Percentiles rank a stretch among this genome's conserved stretches.
Evolutionary conservation across 2,797 vertebrate species (phyloP).

Genomic region (Urocyon cinereoargenteus): DNA sequence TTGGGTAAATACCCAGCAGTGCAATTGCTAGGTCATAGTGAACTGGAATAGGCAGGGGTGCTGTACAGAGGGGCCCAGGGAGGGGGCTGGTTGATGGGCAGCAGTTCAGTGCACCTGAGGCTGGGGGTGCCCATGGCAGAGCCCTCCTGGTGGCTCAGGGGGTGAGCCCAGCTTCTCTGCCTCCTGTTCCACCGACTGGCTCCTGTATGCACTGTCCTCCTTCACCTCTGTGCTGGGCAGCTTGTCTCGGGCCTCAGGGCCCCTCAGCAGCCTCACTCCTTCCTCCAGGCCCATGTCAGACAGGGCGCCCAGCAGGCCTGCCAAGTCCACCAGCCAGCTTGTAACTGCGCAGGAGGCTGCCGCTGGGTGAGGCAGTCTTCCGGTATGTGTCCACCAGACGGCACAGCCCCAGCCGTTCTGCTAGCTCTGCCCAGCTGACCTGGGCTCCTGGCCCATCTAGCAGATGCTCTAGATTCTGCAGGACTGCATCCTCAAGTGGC

Average conservation of each 20-base stretch:
- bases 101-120: conserved; percentile 88
- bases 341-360: conserved; percentile 94
- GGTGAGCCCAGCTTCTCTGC: conserved; percentile 79
- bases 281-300: conserved; percentile 94
- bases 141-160: conserved; percentile 73
- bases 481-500: conserved; percentile 90
- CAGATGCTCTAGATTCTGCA: conserved; percentile 91
- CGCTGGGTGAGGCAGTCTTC: conserved; percentile 91
- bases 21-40: too few relatives aligned
- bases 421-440: conserved; percentile 92
- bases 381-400: conserved; percentile 95
- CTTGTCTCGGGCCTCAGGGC: conserved; percentile 89
- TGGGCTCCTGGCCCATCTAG: conserved; percentile 85
- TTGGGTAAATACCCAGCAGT: too few relatives aligned
- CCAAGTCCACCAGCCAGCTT: conserved; percentile 94
- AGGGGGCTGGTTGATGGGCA: neutral
- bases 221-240: conserved; percentile 93
- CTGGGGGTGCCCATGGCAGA: conserved; percentile 83
- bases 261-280: conserved; percentile 92
- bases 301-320: conserved; percentile 92
- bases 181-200: conserved; percentile 92
- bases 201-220: conserved; percentile 96
- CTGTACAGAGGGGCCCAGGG: conserved; percentile 75
- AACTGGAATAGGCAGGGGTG: conserved; percentile 52
- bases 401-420: conserved; percentile 94